Base-by-base conservation (phyloP, 2,113 vertebrate species). In the Himantopus leucocephalus region DNA sequence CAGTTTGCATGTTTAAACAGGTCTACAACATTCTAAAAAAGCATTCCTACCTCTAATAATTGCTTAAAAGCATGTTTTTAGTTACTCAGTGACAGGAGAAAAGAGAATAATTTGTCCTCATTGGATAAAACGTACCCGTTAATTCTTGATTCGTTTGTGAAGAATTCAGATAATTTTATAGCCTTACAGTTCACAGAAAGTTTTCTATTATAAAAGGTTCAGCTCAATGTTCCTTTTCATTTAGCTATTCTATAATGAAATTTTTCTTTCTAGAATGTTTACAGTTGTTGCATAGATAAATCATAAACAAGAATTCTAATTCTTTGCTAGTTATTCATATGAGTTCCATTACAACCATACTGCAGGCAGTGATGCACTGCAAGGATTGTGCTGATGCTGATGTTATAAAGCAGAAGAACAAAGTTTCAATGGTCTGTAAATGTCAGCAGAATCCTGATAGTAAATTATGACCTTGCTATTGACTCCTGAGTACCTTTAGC, bases 381-480 rank as follows among this genome's bases (percentile, higher is more conserved):
- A 94, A 95, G 90, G 95, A 95, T 95, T 97, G 95, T 97, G 97
- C 97, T 98, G 97, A 97, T 96, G 93, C 89, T 96, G 91, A 93
- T 4, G 85, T 96, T 96, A 91, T 91, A 95, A 93, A 96, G 78
- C 66, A 94, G 83, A 96, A 94, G 92, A 97, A 95, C 94, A 96
- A 97, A 96, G 93, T 96, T 97, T 94, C 97, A 97, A 96, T 94
- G 97, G 89, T 96, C 89, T 96, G 96, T 95, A 98, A 98, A 98
- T 97, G 97, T 97, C 97, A 97, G 96, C 95, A 97, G 93, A 97
- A 97, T 97, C 74, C 53, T 87, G 80, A 83, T 85, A 93, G 82
- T 96, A 97, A 97, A 97, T 97, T 94, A 96, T 97, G 97, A 95
- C 97, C 96, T 97, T 97, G 89, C 92, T 85, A 81, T 96, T 93